Evolutionary conservation across 1,140 invertebrate species (phyloP).

Genomic region (Hirudo medicinalis): DNA sequence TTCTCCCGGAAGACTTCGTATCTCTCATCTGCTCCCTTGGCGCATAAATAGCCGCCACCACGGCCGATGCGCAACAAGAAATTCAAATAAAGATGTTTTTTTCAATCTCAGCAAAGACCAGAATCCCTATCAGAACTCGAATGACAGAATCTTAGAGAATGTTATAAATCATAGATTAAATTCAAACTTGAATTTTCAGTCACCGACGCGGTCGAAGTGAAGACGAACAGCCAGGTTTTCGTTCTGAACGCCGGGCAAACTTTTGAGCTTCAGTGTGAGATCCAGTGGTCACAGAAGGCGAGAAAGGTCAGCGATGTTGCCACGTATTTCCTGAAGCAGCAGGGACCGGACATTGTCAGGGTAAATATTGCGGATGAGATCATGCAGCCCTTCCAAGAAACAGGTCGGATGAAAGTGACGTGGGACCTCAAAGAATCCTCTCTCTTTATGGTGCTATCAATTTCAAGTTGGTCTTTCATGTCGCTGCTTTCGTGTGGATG

Average conservation of each 20-base stretch:
- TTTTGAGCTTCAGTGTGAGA: neutral
- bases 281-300: neutral
- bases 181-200: neutral
- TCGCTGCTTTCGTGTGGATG: neutral
- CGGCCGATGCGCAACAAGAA: no score
- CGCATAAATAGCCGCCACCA: no score
- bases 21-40: no score
- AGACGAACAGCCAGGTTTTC: slow-evolving; percentile 3
- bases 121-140: no score
- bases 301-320: no score
- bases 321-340: neutral
- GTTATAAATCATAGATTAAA: no score
- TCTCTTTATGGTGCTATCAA: neutral
- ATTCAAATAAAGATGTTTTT: no score
- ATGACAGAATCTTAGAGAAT: no score
- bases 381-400: slow-evolving; percentile 9
- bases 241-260: neutral
- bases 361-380: neutral
- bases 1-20: no score
- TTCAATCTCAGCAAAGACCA: no score
- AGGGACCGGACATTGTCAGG: neutral
- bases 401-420: neutral
- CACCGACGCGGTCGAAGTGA: neutral
- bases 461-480: slow-evolving; percentile 8
- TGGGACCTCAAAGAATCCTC: neutral